Conservation (phyloP, 2,113 vertebrate species). For the Bambusicola thoracicus region DNA sequence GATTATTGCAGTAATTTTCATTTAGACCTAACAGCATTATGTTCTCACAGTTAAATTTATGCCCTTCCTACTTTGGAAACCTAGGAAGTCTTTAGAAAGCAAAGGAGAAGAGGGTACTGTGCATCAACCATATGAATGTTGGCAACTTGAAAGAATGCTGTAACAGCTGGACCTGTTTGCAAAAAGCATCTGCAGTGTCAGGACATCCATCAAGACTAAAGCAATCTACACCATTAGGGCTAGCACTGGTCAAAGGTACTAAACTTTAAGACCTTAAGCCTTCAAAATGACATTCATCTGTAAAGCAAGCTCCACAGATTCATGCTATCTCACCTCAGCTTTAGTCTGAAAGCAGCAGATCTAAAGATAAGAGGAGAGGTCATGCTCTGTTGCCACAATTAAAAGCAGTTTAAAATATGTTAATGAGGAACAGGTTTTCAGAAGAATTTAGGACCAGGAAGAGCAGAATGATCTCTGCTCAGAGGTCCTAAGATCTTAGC, state of each 20-base stretch:
- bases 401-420: conserved; percentile 15
- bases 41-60: not conserved
- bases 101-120: not conserved
- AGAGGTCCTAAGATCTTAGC: not conserved
- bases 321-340: not conserved
- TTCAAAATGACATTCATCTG: not conserved
- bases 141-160: not conserved
- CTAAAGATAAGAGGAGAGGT: conserved; percentile 15
- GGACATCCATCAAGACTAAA: conserved; percentile 3
- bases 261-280: conserved; percentile 12
- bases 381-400: not conserved
- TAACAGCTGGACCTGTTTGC: not conserved
- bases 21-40: not conserved
- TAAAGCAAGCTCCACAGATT: not conserved
- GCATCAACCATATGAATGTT: not conserved
- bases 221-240: not conserved
- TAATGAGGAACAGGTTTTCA: conserved; percentile 5
- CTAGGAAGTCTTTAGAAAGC: not conserved
- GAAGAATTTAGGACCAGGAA: not conserved
- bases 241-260: not conserved
- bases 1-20: not conserved
- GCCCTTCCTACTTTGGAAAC: not conserved
- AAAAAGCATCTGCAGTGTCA: not conserved
- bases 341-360: not conserved
- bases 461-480: not conserved